Base-by-base conservation (phyloP, 2,797 vertebrate genomes). In the Epinephelus malabaricus region DNA sequence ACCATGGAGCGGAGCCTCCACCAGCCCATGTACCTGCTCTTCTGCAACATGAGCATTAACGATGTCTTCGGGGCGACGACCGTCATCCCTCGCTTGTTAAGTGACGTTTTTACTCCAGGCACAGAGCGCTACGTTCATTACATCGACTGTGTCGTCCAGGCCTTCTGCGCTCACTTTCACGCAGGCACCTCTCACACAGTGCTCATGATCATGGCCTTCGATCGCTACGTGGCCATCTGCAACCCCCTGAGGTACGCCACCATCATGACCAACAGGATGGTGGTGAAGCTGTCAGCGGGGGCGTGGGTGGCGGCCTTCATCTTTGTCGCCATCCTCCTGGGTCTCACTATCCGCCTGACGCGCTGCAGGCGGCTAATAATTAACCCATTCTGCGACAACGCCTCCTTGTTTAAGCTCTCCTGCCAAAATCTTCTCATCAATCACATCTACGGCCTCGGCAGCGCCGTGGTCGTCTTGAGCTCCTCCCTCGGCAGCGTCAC, bases 381-480 rank as follows among this genome's bases (percentile, higher is more conserved):
- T 12, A 95, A 95, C 89, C 94, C 94, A 2, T 96, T 95, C 73
- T 97, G 96, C 1, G 94, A 97, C 63, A 96, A 97, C 71, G 94
- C 96, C 81, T 96, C 96, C 56, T 90, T 96, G 0, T 96, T 96
- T 23, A 91, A 91, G 58, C 92, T 96, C 43, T 96, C 95, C 2
- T 96, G 95, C 0, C 92, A 95, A 0, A 93, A 92, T 50, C 90
- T 93, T 0, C 8, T 53, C 0, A 73, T 94, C 73, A 96, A 96
- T 49, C 78, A 95, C 10, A 89, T 95, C 25, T 96, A 94, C 0
- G 96, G 96, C 2, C 79, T 96, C 2, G 54, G 90, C 0, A 90
- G 92, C 0, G 88, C 95, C 0, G 88, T 92, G 2, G 30, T 93
- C 1, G 63, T 90, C 0, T 63, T 92, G 2, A 89, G 85, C 0